These are phyloP conservation scores for Harpagoxenus sublaevis DNA, from an alignment of 2,888 invertebrate genomes.

Conservation along the genomic window DNA sequence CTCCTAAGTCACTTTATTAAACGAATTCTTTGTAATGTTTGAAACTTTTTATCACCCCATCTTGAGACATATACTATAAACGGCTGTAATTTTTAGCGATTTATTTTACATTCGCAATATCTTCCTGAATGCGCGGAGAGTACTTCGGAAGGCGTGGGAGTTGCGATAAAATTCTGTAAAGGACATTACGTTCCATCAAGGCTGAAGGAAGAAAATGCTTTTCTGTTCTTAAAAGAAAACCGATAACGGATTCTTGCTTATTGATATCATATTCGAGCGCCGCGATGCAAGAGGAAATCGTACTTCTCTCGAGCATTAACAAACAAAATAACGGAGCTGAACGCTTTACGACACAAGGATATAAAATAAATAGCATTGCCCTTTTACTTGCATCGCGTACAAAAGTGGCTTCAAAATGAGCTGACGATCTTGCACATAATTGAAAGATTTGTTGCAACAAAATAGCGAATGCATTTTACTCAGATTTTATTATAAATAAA, in stretches of 20 bases:
- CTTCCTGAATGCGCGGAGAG: not conserved
- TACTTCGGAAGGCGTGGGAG: not conserved
- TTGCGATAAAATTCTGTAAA: conserved; percentile 20
- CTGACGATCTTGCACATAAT: not conserved
- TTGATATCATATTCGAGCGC: conserved; percentile 57
- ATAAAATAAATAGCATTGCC: conserved; percentile 9
- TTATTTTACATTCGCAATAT: conserved; percentile 8
- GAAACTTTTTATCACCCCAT: not conserved
- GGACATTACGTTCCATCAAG: conserved; percentile 15
- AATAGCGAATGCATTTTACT: not conserved
- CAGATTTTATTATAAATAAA: not conserved
- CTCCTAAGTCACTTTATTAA: not conserved
- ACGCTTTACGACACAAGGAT: not conserved
- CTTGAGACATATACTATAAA: not conserved
- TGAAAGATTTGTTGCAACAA: not conserved
- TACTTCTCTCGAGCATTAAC: conserved; percentile 62
- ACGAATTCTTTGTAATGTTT: not conserved
- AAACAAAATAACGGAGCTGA: conserved; percentile 38
- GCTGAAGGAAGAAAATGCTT: conserved; percentile 17
- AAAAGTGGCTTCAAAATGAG: not conserved
- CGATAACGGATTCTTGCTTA: conserved; percentile 65
- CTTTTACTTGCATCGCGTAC: not conserved
- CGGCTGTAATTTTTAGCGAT: not conserved
- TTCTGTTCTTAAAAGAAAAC: conserved; percentile 45
- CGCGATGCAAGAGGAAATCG: conserved; percentile 57